phyloP scores from a whole-genome alignment of 35 echinoderm and acorn worm genomes.

The Heliocidaris tuberculata region DNA sequence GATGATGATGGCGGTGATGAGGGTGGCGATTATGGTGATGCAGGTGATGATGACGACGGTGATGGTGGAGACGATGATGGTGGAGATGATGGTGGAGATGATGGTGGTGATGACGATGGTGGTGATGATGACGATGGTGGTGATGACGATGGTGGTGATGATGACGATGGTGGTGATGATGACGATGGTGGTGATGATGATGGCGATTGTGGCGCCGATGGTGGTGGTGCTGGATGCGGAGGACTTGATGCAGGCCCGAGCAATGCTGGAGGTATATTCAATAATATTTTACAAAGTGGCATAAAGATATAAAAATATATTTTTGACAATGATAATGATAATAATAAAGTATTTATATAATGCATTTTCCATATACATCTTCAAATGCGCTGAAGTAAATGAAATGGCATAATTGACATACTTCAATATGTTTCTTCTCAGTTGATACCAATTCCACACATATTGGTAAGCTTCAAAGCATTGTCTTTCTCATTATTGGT shows the following conservation, averaged over 20 bases:
- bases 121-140: not conserved
- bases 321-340: too few relatives aligned
- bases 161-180: not conserved
- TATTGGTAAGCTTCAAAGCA: too few relatives aligned
- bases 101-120: not conserved
- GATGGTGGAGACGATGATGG: not conserved
- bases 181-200: not conserved
- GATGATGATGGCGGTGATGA: not conserved
- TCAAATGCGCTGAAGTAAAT: too few relatives aligned
- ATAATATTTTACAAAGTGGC: too few relatives aligned
- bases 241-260: not conserved
- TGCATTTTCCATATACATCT: too few relatives aligned
- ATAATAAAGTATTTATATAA: too few relatives aligned
- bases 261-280: too few relatives aligned
- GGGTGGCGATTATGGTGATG: not conserved
- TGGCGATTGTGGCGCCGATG: not conserved
- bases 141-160: not conserved
- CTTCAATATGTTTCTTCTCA: too few relatives aligned
- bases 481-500: too few relatives aligned
- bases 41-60: slow-evolving; percentile 19
- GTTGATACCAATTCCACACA: too few relatives aligned
- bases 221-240: not conserved
- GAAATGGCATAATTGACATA: too few relatives aligned
- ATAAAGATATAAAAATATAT: too few relatives aligned
- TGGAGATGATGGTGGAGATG: not conserved